A percentile compares a stretch with the other conserved stretches of the same genome.
Conservation (phyloP, 2,888 invertebrate species). For the Pimpla rufipes region DNA sequence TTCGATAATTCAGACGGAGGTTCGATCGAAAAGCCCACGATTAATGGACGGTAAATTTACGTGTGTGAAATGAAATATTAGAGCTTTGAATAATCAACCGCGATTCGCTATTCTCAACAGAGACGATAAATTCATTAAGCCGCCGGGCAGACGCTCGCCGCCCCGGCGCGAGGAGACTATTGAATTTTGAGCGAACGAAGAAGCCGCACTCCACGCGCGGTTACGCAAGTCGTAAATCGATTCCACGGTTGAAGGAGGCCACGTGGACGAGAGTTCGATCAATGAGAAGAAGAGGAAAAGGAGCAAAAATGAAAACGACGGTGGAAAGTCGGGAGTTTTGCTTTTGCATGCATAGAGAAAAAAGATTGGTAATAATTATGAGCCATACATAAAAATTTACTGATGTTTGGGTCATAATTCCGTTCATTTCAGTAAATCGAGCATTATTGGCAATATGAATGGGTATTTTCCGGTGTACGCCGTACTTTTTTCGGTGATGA, state of each 20-base stretch:
- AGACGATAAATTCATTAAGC: not conserved
- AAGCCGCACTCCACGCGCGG: slow-evolving; percentile 22
- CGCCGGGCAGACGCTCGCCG: not conserved
- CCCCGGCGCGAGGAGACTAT: not conserved
- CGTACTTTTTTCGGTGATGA: too few species aligned
- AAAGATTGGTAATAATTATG: too few species aligned
- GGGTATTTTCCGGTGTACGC: too few species aligned
- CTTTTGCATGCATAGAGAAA: too few species aligned
- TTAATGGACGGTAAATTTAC: not conserved
- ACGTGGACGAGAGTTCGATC: slow-evolving; percentile 52
- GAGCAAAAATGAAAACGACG: too few species aligned
- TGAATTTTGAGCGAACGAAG: slow-evolving; percentile 26
- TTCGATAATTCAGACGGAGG: too few species aligned
- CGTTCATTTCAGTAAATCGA: too few species aligned
- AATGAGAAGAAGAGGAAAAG: slow-evolving; percentile 23
- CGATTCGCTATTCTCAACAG: not conserved
- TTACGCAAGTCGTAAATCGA: slow-evolving; percentile 54
- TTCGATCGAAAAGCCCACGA: too few species aligned
- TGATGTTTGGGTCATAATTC: too few species aligned
- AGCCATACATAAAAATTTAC: too few species aligned
- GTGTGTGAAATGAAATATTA: not conserved
- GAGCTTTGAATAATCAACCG: not conserved
- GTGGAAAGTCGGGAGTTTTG: too few species aligned
- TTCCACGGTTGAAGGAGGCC: slow-evolving; percentile 43
- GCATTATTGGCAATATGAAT: too few species aligned